Base-by-base conservation (phyloP, 2,113 vertebrate genomes). In the Condylura cristata region DNA sequence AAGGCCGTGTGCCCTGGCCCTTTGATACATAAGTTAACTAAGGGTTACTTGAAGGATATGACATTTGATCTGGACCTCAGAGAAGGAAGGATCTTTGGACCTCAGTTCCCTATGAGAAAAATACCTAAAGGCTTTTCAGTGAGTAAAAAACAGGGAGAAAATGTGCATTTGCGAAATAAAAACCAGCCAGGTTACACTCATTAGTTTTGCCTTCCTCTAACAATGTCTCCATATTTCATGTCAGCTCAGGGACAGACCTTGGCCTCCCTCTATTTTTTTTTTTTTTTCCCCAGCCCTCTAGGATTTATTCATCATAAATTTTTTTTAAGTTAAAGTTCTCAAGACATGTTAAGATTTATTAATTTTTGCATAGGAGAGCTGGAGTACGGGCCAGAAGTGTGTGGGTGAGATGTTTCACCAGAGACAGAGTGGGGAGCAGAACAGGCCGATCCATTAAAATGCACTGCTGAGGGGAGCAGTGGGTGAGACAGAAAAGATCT, bases 181-280 rank as follows among this genome's bases (percentile, higher is more conserved):
- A 58, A 18, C 60, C 51, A 61, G 2, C 41, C 17, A 76, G 53
- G 26, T 53, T 37, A 46, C 8, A 48, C 22, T 12, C 41, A 9
- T 3, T 56, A 53, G 66, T 6, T 86, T 93, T 26, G 58, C 53
- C 75, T 80, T 71, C 34, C 53, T 87, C 80, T 48, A 74, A 46
- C 24, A 26, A 56, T 37, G 48, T 75, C 63, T 63, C 58, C 34
- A 26, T 20, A 53, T 41, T 66, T 82, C 61, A 10, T 14, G 48
- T 84, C 90, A 46, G 22, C 30, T 95, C 39, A 24, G 70, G 46
- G 46, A 78, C 80, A 91, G 39, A 39, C 13, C 32, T 76, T 86
- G 63, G 82, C 78, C 18, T 63, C 61, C 32, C 41, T 89, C 51
- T 51, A 63, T 39, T 56, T 82, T 48, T 86, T 74, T 46, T n/a